phyloP scores from a whole-genome alignment of 2,797 vertebrate genomes.

The Argyrosomus regius region DNA sequence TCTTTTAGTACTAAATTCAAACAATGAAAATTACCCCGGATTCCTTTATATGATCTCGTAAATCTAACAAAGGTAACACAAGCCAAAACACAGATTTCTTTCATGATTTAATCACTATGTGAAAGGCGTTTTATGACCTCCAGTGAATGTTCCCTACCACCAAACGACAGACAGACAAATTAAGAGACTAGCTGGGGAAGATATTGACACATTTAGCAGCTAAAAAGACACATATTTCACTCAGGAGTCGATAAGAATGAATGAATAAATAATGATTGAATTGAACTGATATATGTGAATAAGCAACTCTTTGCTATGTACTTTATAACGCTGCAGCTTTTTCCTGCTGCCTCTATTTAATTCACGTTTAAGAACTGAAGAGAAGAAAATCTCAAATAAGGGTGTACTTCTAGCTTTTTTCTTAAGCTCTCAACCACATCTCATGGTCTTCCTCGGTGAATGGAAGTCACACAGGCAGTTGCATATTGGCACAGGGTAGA shows the following conservation, averaged over 20 bases:
- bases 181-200: no score
- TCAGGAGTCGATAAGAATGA: no score
- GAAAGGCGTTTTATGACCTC: no score
- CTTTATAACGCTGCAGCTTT: background rate
- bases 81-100: background rate
- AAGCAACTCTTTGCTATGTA: background rate
- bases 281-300: background rate
- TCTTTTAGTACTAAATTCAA: no score
- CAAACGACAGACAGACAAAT: no score
- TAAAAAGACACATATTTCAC: no score
- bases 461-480: no score
- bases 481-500: background rate
- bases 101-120: background rate
- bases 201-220: no score
- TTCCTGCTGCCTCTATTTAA: background rate
- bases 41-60: background rate
- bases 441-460: no score
- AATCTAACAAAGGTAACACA: background rate
- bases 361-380: background rate
- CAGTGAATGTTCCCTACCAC: no score
- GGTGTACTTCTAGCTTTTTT: background rate
- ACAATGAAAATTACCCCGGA: background rate
- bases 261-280: no score
- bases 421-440: no score
- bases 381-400: background rate